Conservation (phyloP, 2,888 invertebrate species). For the Pterostichus niger region DNA sequence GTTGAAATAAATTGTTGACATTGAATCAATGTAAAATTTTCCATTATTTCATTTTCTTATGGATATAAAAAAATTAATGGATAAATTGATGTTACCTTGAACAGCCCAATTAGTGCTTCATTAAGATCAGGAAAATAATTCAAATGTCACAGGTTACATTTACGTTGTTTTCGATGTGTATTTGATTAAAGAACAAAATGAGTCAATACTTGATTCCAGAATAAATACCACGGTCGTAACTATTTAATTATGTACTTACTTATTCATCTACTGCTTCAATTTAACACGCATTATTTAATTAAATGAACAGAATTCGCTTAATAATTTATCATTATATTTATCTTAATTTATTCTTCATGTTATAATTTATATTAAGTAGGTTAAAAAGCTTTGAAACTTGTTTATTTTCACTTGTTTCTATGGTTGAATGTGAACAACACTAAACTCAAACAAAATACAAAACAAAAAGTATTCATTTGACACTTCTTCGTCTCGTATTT, state of each 20-base stretch:
- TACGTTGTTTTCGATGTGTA: slow-evolving; percentile 18
- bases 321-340: too few species aligned
- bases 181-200: slow-evolving; percentile 1
- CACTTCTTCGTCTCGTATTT: slow-evolving; percentile 16
- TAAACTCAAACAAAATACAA: neutral
- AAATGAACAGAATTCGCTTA: too few species aligned
- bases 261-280: too few species aligned
- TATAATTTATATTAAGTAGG: too few species aligned
- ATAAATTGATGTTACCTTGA: slow-evolving; percentile 24
- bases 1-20: too few species aligned
- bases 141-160: slow-evolving; percentile 43
- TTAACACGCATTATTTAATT: too few species aligned
- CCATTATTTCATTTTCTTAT: neutral
- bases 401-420: neutral
- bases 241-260: neutral
- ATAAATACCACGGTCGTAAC: slow-evolving; percentile 23
- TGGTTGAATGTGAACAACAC: neutral
- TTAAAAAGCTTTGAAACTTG: too few species aligned
- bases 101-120: slow-evolving; percentile 27
- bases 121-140: slow-evolving; percentile 38
- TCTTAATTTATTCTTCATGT: too few species aligned
- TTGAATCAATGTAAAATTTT: too few species aligned
- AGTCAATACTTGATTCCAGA: slow-evolving; percentile 33
- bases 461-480: slow-evolving; percentile 27
- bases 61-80: neutral